Evolutionary conservation across 2,888 invertebrate genomes (phyloP).

Genomic region (Patella depressa): DNA sequence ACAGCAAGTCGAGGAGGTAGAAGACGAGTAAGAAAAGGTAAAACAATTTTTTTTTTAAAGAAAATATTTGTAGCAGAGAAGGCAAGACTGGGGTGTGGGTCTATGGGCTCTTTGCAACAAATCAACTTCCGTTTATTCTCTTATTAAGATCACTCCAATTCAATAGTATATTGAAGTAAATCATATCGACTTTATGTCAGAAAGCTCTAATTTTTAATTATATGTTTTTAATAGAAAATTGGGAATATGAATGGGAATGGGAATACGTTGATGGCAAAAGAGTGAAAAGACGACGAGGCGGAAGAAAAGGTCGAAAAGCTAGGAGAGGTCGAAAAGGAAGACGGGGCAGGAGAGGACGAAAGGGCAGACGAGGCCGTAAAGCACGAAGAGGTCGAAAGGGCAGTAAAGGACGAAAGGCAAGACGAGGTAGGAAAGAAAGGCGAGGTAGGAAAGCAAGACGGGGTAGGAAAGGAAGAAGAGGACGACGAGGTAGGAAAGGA

Average conservation of each 20-base stretch:
- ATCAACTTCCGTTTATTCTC: too few relatives aligned
- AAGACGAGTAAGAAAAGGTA: too few relatives aligned
- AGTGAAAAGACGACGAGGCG: slow-evolving; percentile 9
- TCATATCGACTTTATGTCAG: too few relatives aligned
- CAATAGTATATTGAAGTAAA: too few relatives aligned
- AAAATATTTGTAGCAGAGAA: not conserved
- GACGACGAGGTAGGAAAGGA: not conserved
- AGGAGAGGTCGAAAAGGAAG: slow-evolving; percentile 1
- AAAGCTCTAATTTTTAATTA: not conserved
- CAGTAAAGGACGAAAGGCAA: not conserved
- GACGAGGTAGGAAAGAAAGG: not conserved
- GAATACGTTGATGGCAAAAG: not conserved
- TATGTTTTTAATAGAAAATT: not conserved
- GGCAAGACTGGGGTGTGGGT: not conserved
- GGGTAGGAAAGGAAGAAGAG: not conserved
- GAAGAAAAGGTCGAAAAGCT: too few relatives aligned
- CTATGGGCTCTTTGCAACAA: too few relatives aligned
- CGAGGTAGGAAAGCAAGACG: not conserved
- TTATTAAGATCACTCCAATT: too few relatives aligned
- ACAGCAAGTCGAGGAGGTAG: too few relatives aligned
- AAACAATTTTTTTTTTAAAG: too few relatives aligned
- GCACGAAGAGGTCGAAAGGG: slow-evolving; percentile 14
- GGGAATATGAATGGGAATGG: slow-evolving; percentile 5
- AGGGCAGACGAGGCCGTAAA: slow-evolving; percentile 3
- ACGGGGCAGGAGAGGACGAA: not conserved